phyloP scores from a whole-genome alignment of 2,113 vertebrate species.

The Mola mola region DNA sequence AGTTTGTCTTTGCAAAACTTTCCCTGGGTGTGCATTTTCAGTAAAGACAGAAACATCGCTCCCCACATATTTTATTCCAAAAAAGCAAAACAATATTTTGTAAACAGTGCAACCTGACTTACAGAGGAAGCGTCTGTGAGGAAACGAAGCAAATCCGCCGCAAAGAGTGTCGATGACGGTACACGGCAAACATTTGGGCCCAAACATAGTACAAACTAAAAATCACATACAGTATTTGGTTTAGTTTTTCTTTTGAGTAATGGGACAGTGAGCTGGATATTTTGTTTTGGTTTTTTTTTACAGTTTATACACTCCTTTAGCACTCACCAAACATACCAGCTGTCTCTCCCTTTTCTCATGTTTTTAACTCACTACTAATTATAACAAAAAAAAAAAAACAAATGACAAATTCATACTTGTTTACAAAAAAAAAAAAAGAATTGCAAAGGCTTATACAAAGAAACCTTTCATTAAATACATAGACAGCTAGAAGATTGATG shows the following conservation, averaged over 20 bases:
- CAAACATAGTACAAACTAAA: slow-evolving; percentile 3
- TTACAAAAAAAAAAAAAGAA: too few relatives aligned
- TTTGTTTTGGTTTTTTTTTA: too few relatives aligned
- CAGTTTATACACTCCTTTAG: too few relatives aligned
- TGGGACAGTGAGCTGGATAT: too few relatives aligned
- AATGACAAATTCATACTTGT: slow-evolving; percentile 15
- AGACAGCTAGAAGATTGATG: too few relatives aligned
- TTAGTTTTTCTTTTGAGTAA: slow-evolving; percentile 17
- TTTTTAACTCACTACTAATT: slow-evolving; percentile 12
- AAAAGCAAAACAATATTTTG: slow-evolving; percentile 41
- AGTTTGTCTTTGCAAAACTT: too few relatives aligned
- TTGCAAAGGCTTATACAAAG: slow-evolving; percentile 24
- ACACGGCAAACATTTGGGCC: slow-evolving; percentile 10
- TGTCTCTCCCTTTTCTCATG: background rate
- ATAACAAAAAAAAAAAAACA: slow-evolving; percentile 40
- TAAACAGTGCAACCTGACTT: slow-evolving; percentile 49
- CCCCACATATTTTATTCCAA: slow-evolving; percentile 64
- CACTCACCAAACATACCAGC: background rate
- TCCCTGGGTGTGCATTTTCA: too few relatives aligned
- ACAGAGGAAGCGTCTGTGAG: slow-evolving; percentile 33
- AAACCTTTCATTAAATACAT: too few relatives aligned
- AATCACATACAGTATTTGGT: slow-evolving; percentile 7
- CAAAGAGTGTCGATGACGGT: background rate
- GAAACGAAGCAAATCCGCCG: slow-evolving; percentile 32
- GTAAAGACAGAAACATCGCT: background rate